Conservation (phyloP, 2,888 invertebrate species). For the Subacronicta megacephala region DNA sequence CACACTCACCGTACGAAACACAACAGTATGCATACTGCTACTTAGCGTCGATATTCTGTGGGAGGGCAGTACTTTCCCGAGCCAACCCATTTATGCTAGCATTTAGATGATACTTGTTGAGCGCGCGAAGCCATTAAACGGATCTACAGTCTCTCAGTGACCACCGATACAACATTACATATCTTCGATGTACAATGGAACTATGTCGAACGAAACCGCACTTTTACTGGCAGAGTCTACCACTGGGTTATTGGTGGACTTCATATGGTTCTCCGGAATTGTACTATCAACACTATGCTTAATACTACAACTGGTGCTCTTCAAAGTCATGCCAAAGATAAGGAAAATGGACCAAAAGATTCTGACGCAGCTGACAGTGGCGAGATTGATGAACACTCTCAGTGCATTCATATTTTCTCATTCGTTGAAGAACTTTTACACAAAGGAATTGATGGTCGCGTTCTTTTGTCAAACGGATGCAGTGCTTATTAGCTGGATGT, state of each 20-base stretch:
- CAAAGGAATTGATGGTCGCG: constrained; percentile 45
- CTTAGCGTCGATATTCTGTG: no score
- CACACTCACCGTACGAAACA: no score
- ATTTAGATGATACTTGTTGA: background rate
- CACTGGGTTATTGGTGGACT: background rate
- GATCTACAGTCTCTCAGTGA: constrained; percentile 16
- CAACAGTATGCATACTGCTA: no score
- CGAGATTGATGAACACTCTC: constrained; percentile 67
- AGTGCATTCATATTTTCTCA: constrained; percentile 62
- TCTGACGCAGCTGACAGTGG: constrained; percentile 69
- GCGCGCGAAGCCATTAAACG: background rate
- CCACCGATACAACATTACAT: constrained; percentile 1
- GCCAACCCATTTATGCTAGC: no score
- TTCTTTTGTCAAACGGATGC: constrained; percentile 71
- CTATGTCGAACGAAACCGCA: constrained; percentile 26
- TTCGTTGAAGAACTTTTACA: background rate
- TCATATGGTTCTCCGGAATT: constrained; percentile 24
- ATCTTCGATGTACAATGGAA: constrained; percentile 24
- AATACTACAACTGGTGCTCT: constrained; percentile 61
- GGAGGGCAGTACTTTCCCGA: no score
- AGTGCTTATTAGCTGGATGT: constrained; percentile 74
- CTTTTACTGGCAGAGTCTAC: background rate
- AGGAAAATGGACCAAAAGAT: constrained; percentile 75
- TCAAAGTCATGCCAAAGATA: constrained; percentile 61
- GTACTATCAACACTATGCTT: constrained; percentile 62